Percentiles rank a stretch among this genome's conserved stretches.
These are phyloP conservation scores for Dendrolimus houi DNA, from an alignment of 2,888 invertebrate species.

Conservation along the genomic window DNA sequence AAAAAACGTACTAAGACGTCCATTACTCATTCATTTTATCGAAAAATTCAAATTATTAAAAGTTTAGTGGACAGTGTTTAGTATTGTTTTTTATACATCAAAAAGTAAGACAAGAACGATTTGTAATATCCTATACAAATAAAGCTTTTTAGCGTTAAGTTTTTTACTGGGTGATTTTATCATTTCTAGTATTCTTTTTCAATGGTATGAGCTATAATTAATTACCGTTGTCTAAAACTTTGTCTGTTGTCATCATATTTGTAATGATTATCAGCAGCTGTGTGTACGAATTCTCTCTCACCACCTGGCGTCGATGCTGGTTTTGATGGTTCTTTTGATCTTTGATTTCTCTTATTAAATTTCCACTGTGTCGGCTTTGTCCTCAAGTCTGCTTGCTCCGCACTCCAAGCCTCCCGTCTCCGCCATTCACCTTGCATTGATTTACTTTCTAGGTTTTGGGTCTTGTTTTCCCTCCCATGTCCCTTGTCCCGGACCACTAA, in stretches of 20 bases:
- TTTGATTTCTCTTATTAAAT: slow-evolving; percentile 80
- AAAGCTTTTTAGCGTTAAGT: too few species aligned
- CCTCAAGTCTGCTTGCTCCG: slow-evolving; percentile 81
- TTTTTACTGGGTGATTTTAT: not conserved
- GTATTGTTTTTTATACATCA: too few species aligned
- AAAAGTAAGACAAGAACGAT: too few species aligned
- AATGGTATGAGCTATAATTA: slow-evolving; percentile 1
- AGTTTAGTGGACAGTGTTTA: too few species aligned
- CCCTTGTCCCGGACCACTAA: slow-evolving; percentile 84
- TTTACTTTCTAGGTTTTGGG: slow-evolving; percentile 83
- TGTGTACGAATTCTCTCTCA: slow-evolving; percentile 64
- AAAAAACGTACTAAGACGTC: too few species aligned
- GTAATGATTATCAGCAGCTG: slow-evolving; percentile 65
- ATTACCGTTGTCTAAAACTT: slow-evolving; percentile 57
- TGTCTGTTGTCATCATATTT: slow-evolving; percentile 61
- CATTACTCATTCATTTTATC: too few species aligned
- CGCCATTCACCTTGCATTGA: slow-evolving; percentile 87
- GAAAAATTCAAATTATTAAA: too few species aligned
- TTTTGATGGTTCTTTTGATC: slow-evolving; percentile 68
- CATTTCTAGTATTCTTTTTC: not conserved
- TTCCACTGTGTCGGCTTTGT: slow-evolving; percentile 84
- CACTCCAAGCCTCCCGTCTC: slow-evolving; percentile 91
- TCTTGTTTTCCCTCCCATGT: slow-evolving; percentile 83
- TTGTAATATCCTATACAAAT: too few species aligned
- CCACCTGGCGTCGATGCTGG: slow-evolving; percentile 62